These are phyloP conservation scores for Rhodeus uyekii DNA, from an alignment of 2,797 vertebrate genomes.

Conservation along the genomic window DNA sequence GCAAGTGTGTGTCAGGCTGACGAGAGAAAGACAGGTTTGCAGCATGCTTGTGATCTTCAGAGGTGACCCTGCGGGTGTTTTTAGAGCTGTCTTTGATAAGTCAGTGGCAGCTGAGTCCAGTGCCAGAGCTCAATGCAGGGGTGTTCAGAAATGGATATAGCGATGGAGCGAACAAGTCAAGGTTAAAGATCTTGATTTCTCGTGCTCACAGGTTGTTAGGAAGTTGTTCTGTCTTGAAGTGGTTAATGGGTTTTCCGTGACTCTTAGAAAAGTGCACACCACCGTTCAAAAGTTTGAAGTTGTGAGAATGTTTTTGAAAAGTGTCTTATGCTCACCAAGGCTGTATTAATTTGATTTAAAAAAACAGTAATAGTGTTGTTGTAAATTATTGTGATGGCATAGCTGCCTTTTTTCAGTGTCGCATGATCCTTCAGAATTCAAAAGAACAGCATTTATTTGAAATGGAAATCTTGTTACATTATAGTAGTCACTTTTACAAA, in stretches of 20 bases:
- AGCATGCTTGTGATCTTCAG: slow-evolving; percentile 57
- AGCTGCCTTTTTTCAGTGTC: background rate
- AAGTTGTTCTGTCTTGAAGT: background rate
- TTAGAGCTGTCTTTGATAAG: slow-evolving; percentile 61
- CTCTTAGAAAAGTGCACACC: background rate
- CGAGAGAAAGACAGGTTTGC: slow-evolving; percentile 31
- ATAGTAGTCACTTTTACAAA: background rate
- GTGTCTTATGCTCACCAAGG: background rate
- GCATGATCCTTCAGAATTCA: background rate
- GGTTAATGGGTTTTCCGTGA: background rate
- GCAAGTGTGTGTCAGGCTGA: slow-evolving; percentile 42
- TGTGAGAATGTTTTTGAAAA: background rate
- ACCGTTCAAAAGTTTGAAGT: background rate
- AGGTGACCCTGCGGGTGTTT: slow-evolving; percentile 69
- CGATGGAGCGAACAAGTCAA: slow-evolving; percentile 3
- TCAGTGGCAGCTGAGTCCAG: slow-evolving; percentile 42
- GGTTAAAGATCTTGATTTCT: slow-evolving; percentile 24
- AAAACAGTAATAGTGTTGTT: background rate
- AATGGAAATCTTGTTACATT: background rate
- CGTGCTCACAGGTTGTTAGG: background rate
- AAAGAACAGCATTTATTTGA: background rate
- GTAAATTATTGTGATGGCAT: background rate
- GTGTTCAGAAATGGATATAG: slow-evolving; percentile 22
- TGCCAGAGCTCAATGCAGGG: slow-evolving; percentile 9
- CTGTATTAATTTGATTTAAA: background rate